Conservation (phyloP, 92 coral and sea anemone genomes). For the Parazoanthus swiftii region DNA sequence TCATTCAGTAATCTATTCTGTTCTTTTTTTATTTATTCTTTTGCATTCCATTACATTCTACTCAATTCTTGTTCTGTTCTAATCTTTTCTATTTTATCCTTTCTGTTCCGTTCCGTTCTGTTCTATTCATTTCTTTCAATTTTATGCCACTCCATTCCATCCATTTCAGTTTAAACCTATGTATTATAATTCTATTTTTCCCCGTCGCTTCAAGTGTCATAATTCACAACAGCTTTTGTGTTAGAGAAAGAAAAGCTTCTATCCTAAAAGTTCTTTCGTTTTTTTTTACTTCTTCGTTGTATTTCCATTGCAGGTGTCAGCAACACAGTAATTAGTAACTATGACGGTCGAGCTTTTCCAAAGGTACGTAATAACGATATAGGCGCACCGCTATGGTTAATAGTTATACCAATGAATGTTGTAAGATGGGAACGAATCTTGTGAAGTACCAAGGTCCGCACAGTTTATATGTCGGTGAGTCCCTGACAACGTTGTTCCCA, state of each 20-base stretch:
- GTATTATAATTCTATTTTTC: neutral
- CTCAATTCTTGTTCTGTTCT: neutral
- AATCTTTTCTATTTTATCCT: neutral
- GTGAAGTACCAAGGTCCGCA: too few relatives aligned
- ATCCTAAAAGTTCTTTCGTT: neutral
- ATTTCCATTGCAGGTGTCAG: conserved; percentile 66
- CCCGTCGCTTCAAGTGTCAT: neutral
- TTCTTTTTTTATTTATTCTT: neutral
- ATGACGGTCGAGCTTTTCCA: conserved; percentile 96
- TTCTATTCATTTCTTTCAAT: neutral
- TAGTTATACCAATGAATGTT: neutral
- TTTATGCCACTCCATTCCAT: neutral
- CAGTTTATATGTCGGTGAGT: too few relatives aligned
- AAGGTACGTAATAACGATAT: conserved; percentile 59
- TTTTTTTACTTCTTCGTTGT: neutral
- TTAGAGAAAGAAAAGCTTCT: too few relatives aligned
- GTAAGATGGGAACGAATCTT: too few relatives aligned
- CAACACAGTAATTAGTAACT: conserved; percentile 84
- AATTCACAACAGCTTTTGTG: too few relatives aligned
- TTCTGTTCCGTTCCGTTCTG: neutral
- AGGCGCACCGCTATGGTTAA: neutral
- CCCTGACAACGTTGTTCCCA: too few relatives aligned
- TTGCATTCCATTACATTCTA: neutral
- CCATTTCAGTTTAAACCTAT: neutral
- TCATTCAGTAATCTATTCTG: neutral